phyloP scores from a whole-genome alignment of 2,888 invertebrate genomes.

The Acleris literana region DNA sequence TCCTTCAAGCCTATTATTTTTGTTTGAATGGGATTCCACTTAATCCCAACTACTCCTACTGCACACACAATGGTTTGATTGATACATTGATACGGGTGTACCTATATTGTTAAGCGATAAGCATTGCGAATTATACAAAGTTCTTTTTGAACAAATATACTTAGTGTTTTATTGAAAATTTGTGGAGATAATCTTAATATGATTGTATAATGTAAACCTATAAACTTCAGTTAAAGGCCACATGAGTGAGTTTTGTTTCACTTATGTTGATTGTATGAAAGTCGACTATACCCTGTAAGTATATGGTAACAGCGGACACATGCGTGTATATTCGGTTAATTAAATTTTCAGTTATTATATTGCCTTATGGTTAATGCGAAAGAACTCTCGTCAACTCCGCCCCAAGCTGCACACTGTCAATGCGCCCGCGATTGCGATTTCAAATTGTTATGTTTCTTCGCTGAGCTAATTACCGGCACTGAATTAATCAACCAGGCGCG shows the following conservation, averaged over 20 bases:
- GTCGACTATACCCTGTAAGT: no score
- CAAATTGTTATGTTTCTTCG: slow-evolving; percentile 61
- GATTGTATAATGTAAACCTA: no score
- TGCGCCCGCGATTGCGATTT: slow-evolving; percentile 61
- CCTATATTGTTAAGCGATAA: neutral
- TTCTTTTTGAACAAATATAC: neutral
- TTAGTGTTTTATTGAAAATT: neutral
- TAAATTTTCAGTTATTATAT: neutral
- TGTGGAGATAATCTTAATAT: no score
- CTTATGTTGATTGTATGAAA: no score
- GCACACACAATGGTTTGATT: neutral
- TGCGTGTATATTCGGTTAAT: no score
- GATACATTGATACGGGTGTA: neutral
- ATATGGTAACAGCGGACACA: no score
- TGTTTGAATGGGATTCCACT: neutral
- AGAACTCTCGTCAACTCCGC: slow-evolving; percentile 44
- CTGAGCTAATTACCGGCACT: slow-evolving; percentile 59
- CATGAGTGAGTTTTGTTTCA: no score
- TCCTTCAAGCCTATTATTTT: no score
- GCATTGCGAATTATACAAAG: slow-evolving; percentile 7
- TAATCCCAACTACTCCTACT: neutral
- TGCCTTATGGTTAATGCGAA: slow-evolving; percentile 45
- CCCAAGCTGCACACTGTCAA: slow-evolving; percentile 58
- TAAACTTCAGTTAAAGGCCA: no score
- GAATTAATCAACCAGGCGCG: slow-evolving; percentile 53